Base-by-base conservation (phyloP, 1,140 invertebrate genomes). In the Leptoteleia sp. region DNA sequence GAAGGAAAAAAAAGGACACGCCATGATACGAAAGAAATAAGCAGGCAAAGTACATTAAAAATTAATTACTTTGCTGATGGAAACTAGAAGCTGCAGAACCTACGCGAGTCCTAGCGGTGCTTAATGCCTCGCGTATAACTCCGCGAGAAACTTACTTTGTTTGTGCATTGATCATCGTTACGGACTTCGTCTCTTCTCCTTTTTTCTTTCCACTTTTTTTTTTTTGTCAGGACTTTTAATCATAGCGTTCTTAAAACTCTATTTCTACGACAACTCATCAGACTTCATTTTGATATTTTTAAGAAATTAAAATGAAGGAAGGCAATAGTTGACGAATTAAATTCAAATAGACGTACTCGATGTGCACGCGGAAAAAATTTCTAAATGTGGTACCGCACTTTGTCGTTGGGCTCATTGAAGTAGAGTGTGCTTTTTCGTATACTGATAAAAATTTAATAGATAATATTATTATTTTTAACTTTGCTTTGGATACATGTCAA, bases 31-130 rank as follows among this genome's bases (percentile, higher is more conserved):
- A 89, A 89, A 89, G 84, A 89, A 89, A 89, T 88, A 88, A 89
- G 86, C 87, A 85, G 86, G 84, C 84, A 88, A 90, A 90, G 86
- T 89, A 87, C 87, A 89, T 90, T 90, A 89, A 90, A 89, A 90
- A 90, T 90, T 89, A 90, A 90, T 90, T 89, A 89, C 88, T 88
- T 84, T 84, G 87, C 85, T 89, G 88, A 89, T 89, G 88, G 86
- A 88, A 89, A 84, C 86, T 88, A 88, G 88, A 87, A 87, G 87
- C 85, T 82, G 79, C 52, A 81, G 79, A 80, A 73, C 77, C 81
- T 82, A 79, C 61, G 68, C 64, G 31, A 71, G 57, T 65, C 52
- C 75, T 67, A 71, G 35, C 62, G 42, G 52, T 73, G 54, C 81
- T 79, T 76, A 76, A 76, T 71, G 68, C 72, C 27, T 67, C 61